Evolutionary conservation across 2,888 invertebrate genomes (phyloP), one percentile per base, ranked within the genome.

Genomic region (Cerceris ruficornis): DNA sequence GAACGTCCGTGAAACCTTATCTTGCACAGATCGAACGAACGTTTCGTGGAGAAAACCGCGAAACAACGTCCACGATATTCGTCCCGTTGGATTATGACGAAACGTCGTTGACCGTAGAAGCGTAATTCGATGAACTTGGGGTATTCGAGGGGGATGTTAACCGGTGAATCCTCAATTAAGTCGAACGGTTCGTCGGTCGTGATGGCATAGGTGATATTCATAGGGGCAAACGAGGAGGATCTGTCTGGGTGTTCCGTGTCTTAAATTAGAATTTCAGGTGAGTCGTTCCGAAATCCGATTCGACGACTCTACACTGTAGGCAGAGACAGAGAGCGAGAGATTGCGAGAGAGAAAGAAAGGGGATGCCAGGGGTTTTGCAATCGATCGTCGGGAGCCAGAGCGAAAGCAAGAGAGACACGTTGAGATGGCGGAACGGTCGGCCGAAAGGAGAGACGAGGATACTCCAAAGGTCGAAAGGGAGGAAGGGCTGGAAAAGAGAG

Each of bases 201-300:
- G 64, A 28, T 58, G 52, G 75, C 58, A 69, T 72, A 60, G 68
- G 59, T 68, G 75, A 79, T 77, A 80, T 81, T 80, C 74, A 59
- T 62, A 58, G 65, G 66, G 64, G 69, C 74, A 75, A 70, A 75
- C 62, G 75, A 69, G 74, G 54, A 58, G 72, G 75, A 71, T 84
- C 66, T 66, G 68, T 67, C 61, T 69, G 70, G 60, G 52, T 69
- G 61, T 69, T 59, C 71, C 66, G 72, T 78, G 76, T 85, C 83
- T 87, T 87, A 82, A 83, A 86, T 86, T 86, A 80, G 85, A 86
- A 87, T 87, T 87, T 84, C 76, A 81, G 77, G 81, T 80, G 82
- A 81, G 70, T 81, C 75, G 80, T 80, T 72, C 77, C 74, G 78
- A 86, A 86, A 83, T 87, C 81, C 81, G 81, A 82, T 84, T 85